A percentile compares a stretch with the other conserved stretches of the same genome.
These are phyloP conservation scores for Buteo buteo DNA, from an alignment of 2,113 vertebrate species.

Conservation along the genomic window DNA sequence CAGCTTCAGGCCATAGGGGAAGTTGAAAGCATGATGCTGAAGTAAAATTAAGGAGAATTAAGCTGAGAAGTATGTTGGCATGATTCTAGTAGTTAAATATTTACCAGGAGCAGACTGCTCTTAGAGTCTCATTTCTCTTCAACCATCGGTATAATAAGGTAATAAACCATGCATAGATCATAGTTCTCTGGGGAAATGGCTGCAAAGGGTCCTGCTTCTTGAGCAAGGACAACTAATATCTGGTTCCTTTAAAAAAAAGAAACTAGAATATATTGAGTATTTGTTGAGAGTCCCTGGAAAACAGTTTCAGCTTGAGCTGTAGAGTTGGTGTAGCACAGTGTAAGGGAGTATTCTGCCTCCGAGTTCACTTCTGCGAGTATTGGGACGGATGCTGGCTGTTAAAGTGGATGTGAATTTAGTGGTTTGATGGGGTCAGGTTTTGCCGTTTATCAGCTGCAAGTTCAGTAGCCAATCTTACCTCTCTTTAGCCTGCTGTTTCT, in stretches of 20 bases:
- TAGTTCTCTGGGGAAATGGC: not conserved
- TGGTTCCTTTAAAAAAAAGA: not conserved
- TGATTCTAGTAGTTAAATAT: constrained; percentile 1
- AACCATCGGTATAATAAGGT: fast-evolving
- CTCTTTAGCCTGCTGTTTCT: not conserved
- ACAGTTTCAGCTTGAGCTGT: not conserved
- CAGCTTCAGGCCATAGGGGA: not conserved
- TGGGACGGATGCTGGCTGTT: not conserved
- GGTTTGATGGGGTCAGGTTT: not conserved
- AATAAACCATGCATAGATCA: not conserved
- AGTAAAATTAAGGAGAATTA: not conserved
- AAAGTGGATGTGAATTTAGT: not conserved
- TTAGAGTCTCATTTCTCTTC: not conserved
- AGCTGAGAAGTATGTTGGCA: not conserved
- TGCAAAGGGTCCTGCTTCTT: not conserved
- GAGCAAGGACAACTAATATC: not conserved
- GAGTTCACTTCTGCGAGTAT: not conserved
- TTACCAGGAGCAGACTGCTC: not conserved
- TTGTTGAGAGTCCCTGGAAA: not conserved
- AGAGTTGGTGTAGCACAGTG: not conserved
- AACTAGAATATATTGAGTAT: not conserved
- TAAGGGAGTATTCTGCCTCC: not conserved
- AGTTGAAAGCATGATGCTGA: not conserved
- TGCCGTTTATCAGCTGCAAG: not conserved
- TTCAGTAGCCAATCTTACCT: not conserved